phyloP scores from a whole-genome alignment of 2,113 vertebrate species.

The Xenopus tropicalis region DNA sequence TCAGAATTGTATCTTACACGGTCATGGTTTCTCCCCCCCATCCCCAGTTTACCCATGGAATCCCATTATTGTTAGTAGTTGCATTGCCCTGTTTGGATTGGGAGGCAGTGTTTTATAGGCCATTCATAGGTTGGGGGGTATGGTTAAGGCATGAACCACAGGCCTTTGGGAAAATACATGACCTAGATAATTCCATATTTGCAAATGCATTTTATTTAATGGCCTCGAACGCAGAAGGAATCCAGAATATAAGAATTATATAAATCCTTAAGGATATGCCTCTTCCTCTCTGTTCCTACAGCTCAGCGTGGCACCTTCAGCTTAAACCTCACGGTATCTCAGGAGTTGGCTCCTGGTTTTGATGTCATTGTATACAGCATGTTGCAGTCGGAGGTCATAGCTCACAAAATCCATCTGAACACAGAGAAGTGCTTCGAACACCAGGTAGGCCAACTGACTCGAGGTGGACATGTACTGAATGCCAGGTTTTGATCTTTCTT shows the following conservation, averaged over 20 bases:
- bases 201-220: too few species aligned
- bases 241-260: neutral
- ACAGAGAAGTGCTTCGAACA: slow-evolving; percentile 75
- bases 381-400: slow-evolving; percentile 70
- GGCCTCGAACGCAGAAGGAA: neutral
- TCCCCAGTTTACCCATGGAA: too few species aligned
- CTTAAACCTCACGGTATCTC: slow-evolving; percentile 56
- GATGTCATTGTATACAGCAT: slow-evolving; percentile 67
- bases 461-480: neutral
- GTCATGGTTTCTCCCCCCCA: too few species aligned
- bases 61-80: too few species aligned
- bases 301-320: slow-evolving; percentile 56
- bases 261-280: neutral
- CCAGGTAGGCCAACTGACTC: slow-evolving; percentile 61
- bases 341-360: slow-evolving; percentile 60
- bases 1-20: too few species aligned
- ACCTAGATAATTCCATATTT: too few species aligned
- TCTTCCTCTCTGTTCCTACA: slow-evolving; percentile 31
- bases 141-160: too few species aligned
- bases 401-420: slow-evolving; percentile 61
- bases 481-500: too few species aligned
- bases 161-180: too few species aligned
- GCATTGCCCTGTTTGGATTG: too few species aligned
- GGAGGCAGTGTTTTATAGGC: too few species aligned
- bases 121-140: too few species aligned